phyloP scores from a whole-genome alignment of 2,888 invertebrate species.

The Aphidoletes aphidimyza region DNA sequence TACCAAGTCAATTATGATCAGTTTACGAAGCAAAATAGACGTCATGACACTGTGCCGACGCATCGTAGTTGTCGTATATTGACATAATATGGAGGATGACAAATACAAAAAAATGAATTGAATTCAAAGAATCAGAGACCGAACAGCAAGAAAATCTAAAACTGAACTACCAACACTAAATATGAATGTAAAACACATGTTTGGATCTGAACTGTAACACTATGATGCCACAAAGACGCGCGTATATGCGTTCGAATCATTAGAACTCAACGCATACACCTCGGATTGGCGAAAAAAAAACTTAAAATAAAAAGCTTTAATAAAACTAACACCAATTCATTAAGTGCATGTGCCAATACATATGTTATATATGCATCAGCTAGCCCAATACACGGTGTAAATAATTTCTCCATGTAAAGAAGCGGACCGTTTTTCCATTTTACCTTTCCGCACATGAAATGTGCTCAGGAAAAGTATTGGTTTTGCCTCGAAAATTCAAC shows the following conservation, averaged over 20 bases:
- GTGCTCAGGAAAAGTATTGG: no score
- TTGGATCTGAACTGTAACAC: constrained; percentile 11
- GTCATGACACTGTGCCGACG: no score
- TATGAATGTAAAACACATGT: constrained; percentile 39
- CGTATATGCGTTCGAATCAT: neutral
- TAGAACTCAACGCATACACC: neutral
- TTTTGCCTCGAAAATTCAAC: no score
- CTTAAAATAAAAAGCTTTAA: neutral
- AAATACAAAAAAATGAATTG: neutral
- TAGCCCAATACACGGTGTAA: neutral
- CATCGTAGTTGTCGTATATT: no score
- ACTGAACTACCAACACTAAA: constrained; percentile 14
- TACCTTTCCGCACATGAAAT: no score
- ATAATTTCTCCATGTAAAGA: no score
- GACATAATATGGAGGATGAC: neutral
- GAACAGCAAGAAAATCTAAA: neutral
- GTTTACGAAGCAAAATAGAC: no score
- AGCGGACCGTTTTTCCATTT: no score
- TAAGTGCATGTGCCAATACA: neutral
- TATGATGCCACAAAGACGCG: neutral
- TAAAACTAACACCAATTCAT: constrained; percentile 19
- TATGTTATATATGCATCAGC: neutral
- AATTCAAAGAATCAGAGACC: neutral
- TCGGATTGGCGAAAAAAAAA: neutral
- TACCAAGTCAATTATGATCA: no score